Evolutionary conservation across 2,888 invertebrate genomes (phyloP).

Genomic region (Cerceris ruficornis): DNA sequence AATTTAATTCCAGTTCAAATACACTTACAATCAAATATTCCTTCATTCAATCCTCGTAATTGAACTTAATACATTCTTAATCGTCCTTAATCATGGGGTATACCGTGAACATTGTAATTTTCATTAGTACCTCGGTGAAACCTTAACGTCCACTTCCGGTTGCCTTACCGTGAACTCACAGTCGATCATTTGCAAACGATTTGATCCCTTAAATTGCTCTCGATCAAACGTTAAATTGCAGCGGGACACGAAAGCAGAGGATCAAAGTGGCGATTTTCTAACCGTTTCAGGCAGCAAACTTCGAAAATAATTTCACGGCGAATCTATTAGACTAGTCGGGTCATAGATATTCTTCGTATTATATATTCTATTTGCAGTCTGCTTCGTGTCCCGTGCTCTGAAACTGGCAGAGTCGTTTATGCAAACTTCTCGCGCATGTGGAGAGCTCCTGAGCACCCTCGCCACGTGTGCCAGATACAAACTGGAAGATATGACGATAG

Average conservation of each 20-base stretch:
- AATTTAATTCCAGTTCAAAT: constrained; percentile 15
- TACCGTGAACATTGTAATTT: too few species aligned
- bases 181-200: too few species aligned
- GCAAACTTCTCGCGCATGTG: constrained; percentile 67
- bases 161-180: too few species aligned
- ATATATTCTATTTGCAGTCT: constrained; percentile 49
- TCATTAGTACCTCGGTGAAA: too few species aligned
- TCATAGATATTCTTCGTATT: constrained; percentile 33
- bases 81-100: too few species aligned
- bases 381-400: constrained; percentile 30
- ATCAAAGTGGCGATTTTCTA: not conserved
- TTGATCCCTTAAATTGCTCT: too few species aligned
- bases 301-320: not conserved
- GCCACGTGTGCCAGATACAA: constrained; percentile 53
- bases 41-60: not conserved
- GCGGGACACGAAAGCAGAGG: not conserved
- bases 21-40: constrained; percentile 10
- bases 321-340: constrained; percentile 22
- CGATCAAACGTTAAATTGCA: constrained; percentile 30
- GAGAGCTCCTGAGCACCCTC: constrained; percentile 53
- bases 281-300: not conserved
- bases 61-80: too few species aligned
- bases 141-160: too few species aligned
- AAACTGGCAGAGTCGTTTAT: constrained; percentile 58
- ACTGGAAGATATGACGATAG: constrained; percentile 51